These are phyloP conservation scores for Xenopus borealis DNA, from an alignment of 2,113 vertebrate species.

Conservation along the genomic window DNA sequence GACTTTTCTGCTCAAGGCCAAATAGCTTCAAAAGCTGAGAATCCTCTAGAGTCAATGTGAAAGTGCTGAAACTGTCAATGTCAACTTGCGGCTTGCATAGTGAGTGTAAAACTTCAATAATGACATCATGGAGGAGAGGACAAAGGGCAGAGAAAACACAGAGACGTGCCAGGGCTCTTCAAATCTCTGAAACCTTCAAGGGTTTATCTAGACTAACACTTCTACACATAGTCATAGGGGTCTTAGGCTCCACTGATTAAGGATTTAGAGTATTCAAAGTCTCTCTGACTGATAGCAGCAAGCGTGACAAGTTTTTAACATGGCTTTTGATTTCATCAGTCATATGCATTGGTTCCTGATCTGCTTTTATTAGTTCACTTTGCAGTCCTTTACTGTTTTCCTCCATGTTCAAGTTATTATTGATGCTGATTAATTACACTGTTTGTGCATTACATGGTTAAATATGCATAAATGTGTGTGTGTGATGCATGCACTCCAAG, in stretches of 20 bases:
- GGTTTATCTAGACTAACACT: conserved; percentile 86
- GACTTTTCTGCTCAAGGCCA: conserved; percentile 95
- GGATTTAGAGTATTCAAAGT: conserved; percentile 78
- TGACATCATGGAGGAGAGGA: conserved; percentile 88
- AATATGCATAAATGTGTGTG: too few relatives aligned
- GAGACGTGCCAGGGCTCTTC: conserved; percentile 75
- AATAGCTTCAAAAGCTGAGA: conserved; percentile 94
- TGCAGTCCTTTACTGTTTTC: neutral
- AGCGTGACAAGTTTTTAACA: conserved; percentile 66
- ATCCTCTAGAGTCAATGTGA: conserved; percentile 84
- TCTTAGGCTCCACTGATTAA: conserved; percentile 79
- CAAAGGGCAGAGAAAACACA: conserved; percentile 74
- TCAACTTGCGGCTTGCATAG: conserved; percentile 82
- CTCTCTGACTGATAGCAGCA: conserved; percentile 62
- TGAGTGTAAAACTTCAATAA: conserved; percentile 88
- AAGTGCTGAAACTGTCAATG: conserved; percentile 91
- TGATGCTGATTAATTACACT: too few relatives aligned
- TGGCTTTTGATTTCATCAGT: conserved; percentile 61
- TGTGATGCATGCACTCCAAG: too few relatives aligned
- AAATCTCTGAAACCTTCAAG: conserved; percentile 89
- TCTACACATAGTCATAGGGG: conserved; percentile 71
- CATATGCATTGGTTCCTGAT: conserved; percentile 1
- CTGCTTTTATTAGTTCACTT: neutral
- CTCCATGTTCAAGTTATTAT: too few relatives aligned
- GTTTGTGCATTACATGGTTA: too few relatives aligned